Conservation (phyloP, 2,888 invertebrate genomes). For the Noctua janthe region DNA sequence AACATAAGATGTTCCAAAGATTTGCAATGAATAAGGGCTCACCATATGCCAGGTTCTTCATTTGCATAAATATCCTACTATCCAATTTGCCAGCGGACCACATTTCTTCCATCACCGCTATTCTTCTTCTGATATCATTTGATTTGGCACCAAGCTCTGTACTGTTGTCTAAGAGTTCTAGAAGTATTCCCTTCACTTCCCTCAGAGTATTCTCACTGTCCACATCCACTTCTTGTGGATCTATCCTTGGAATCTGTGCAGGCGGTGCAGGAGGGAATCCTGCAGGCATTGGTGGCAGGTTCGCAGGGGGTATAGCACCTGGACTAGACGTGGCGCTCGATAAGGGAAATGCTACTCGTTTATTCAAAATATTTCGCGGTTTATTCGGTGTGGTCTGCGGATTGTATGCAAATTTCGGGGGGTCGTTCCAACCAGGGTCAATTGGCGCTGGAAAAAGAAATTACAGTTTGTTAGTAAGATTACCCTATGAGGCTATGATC, state of each 20-base stretch:
- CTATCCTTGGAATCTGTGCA: conserved; percentile 43
- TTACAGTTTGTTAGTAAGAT: not conserved
- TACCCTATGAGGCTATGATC: not conserved
- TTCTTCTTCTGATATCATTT: conserved; percentile 89
- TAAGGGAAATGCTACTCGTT: conserved; percentile 89
- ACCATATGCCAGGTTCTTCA: conserved; percentile 90
- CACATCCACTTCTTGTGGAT: conserved; percentile 67
- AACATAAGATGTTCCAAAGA: not conserved
- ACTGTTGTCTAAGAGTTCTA: conserved; percentile 79
- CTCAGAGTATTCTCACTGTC: conserved; percentile 78
- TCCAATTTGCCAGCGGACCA: conserved; percentile 90
- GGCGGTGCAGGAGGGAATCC: conserved; percentile 67
- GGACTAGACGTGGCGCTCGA: conserved; percentile 73
- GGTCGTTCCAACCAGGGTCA: conserved; percentile 91
- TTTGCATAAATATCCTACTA: conserved; percentile 83
- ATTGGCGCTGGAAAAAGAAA: conserved; percentile 75
- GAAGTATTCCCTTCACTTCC: conserved; percentile 81
- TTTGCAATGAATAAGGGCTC: conserved; percentile 46
- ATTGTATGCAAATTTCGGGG: conserved; percentile 88
- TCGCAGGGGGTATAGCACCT: conserved; percentile 66
- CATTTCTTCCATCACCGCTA: conserved; percentile 89
- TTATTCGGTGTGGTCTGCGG: conserved; percentile 82
- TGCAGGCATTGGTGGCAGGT: conserved; percentile 78
- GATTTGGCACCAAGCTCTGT: conserved; percentile 84
- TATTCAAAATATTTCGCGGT: conserved; percentile 87